Conservation (phyloP, 2,888 invertebrate genomes). For the Tanypteryx hageni region DNA sequence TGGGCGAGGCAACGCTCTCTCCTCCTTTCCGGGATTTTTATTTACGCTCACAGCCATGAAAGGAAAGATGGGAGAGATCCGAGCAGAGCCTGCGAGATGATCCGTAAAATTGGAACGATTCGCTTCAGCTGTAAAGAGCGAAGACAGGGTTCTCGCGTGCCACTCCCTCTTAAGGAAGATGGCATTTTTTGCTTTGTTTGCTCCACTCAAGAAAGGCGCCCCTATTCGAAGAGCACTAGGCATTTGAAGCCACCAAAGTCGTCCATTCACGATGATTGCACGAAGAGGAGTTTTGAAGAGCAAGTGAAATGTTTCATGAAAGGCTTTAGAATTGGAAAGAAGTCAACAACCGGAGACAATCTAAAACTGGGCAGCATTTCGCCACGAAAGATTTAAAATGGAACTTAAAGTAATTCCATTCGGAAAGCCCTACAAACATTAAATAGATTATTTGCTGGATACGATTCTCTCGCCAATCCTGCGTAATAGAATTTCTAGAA, state of each 20-base stretch:
- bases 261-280: background rate
- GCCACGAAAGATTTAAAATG: background rate
- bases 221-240: background rate
- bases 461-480: too few species aligned
- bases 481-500: too few species aligned
- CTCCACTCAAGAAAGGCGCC: background rate
- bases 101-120: constrained; percentile 12
- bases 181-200: background rate
- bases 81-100: background rate
- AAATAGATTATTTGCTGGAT: too few species aligned
- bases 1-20: background rate
- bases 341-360: background rate
- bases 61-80: background rate
- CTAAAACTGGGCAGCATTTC: background rate
- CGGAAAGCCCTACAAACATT: too few species aligned
- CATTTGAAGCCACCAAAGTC: constrained; percentile 24
- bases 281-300: background rate
- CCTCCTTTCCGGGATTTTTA: background rate
- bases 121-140: background rate
- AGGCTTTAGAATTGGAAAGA: background rate
- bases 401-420: background rate
- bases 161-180: background rate
- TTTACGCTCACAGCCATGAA: background rate
- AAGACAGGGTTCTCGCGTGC: background rate
- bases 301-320: constrained; percentile 16